Conservation (phyloP, 2,888 invertebrate genomes). For the Tyria jacobaeae region DNA sequence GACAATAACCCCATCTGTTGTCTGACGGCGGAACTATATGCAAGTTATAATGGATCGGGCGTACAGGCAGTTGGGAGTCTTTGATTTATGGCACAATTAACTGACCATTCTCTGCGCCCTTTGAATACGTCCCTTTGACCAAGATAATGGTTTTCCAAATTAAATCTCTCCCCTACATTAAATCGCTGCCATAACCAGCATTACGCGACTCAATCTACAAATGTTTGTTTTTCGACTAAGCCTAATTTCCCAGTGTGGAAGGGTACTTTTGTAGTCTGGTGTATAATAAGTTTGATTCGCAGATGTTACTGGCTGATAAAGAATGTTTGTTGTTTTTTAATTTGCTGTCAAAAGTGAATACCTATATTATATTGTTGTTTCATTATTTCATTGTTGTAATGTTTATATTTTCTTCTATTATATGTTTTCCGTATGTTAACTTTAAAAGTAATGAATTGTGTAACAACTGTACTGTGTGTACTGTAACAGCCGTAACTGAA, state of each 20-base stretch:
- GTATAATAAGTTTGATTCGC: conserved; percentile 65
- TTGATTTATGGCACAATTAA: conserved; percentile 84
- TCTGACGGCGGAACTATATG: conserved; percentile 58
- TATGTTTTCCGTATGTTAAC: no score
- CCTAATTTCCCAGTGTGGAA: conserved; percentile 68
- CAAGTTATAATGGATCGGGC: conserved; percentile 55
- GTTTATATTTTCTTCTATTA: background rate
- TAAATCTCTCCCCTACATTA: conserved; percentile 68
- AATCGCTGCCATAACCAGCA: conserved; percentile 64
- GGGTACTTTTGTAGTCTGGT: conserved; percentile 56
- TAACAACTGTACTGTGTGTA: no score
- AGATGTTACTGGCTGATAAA: conserved; percentile 63
- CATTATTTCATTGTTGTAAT: no score
- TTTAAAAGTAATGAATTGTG: no score
- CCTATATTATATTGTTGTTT: conserved; percentile 14
- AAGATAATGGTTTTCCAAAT: conserved; percentile 73
- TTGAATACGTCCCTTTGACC: conserved; percentile 44
- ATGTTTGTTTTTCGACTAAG: conserved; percentile 81
- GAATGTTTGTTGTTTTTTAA: conserved; percentile 66
- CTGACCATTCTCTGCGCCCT: conserved; percentile 77
- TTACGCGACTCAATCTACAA: conserved; percentile 73
- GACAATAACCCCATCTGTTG: conserved; percentile 75
- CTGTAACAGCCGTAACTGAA: no score
- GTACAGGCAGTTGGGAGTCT: conserved; percentile 47
- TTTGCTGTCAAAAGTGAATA: conserved; percentile 40